Evolutionary conservation across 2,113 vertebrate species (phyloP), one percentile per base, ranked within the genome.

Genomic region (Rattus norvegicus): DNA sequence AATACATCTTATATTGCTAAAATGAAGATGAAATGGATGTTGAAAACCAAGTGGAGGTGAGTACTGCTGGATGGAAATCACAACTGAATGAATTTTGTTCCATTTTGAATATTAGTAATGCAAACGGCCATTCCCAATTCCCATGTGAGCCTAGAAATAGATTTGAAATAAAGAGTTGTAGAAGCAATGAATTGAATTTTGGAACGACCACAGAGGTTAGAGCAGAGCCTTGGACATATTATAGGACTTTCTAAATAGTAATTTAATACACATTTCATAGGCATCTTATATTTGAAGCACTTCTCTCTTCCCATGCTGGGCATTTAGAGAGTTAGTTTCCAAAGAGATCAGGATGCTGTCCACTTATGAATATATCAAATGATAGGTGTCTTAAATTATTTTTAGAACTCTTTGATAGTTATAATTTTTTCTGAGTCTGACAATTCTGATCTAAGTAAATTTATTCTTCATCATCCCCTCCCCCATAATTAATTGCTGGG

Each of bases 21-120:
- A 1, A 9, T 81, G 72, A 94, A 96, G 86, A 94, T 77, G 65
- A 92, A 94, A n/a, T 75, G 92, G 52, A 72, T 77, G 73, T 13
- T 36, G 63, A 90, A 96, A 93, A 28, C 75, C 4, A 89, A 90
- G 89, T 39, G 56, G 39, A 73, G 76, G 19, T 47, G 75, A 54
- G 77, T n/a, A 92, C 77, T 2, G 67, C 33, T 54, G 95, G 84
- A 59, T 43, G 65, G 16, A 54, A 93, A 96, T 19, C 28, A 49
- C 52, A 81, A 72, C 59, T 92, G 39, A 67, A 88, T 0, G 49
- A 52, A 59, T 79, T 88, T 2, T 77, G 0, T 1, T 52, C 13
- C 91, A 88, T 77, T 2, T 96, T 87, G 26, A 93, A 49, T 84
- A 79, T 80, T 80, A 91, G 49, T 20, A 69, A 94, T 70, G 6